Percentiles rank a stretch among this genome's conserved stretches.
phyloP scores from a whole-genome alignment of 2,888 invertebrate genomes.

The Thalpophila matura region DNA sequence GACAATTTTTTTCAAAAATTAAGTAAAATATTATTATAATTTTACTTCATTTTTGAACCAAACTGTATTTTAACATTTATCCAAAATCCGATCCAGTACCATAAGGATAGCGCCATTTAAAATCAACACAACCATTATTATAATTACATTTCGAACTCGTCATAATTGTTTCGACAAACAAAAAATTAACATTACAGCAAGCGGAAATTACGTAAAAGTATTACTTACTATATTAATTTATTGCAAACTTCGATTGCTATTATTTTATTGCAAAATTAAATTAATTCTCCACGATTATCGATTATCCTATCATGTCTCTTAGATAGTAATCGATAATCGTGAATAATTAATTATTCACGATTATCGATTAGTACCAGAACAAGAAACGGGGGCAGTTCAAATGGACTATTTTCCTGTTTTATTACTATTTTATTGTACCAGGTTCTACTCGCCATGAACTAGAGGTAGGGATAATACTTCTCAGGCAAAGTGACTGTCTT shows the following conservation, averaged over 20 bases:
- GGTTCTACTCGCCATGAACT: background rate
- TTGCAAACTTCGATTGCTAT: slow-evolving; percentile 15
- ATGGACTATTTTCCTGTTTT: background rate
- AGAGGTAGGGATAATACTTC: too few species aligned
- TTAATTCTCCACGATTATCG: too few species aligned
- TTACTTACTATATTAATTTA: slow-evolving; percentile 17
- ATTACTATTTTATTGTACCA: background rate
- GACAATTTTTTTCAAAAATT: too few species aligned
- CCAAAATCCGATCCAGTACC: slow-evolving; percentile 1
- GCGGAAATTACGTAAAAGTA: slow-evolving; percentile 50
- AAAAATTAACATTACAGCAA: slow-evolving; percentile 8
- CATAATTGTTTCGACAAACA: slow-evolving; percentile 26
- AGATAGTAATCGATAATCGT: slow-evolving; percentile 33
- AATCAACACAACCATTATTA: too few species aligned
- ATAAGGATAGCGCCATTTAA: too few species aligned
- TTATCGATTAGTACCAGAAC: background rate
- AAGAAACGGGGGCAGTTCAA: background rate
- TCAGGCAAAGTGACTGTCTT: too few species aligned
- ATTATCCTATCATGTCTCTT: too few species aligned
- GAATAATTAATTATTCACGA: slow-evolving; percentile 17
- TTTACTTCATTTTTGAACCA: too few species aligned
- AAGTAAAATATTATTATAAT: too few species aligned
- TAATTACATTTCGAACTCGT: slow-evolving; percentile 36
- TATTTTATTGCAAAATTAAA: too few species aligned
- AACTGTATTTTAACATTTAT: background rate